phyloP scores from a whole-genome alignment of 2,888 invertebrate species.

The Phengaris arion region DNA sequence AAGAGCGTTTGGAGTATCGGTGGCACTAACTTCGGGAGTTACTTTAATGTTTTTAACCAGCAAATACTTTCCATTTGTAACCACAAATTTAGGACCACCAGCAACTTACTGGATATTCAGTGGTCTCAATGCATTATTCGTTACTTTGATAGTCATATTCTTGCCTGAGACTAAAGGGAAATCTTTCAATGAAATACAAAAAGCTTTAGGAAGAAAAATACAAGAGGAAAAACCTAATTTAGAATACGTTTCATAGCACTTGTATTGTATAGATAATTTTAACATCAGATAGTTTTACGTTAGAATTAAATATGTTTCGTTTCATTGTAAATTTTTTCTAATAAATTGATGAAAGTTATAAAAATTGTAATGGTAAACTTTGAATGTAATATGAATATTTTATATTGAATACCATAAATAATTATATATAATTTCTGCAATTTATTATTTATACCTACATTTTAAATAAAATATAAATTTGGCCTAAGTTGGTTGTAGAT shows the following conservation, averaged over 20 bases:
- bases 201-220: constrained; percentile 31
- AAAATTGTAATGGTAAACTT: no score
- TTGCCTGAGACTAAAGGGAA: constrained; percentile 45
- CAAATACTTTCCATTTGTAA: constrained; percentile 40
- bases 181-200: constrained; percentile 42
- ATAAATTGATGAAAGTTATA: no score
- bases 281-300: neutral
- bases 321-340: no score
- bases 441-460: no score
- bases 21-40: neutral
- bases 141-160: constrained; percentile 36
- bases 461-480: no score
- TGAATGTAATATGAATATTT: no score
- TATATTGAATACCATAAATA: no score
- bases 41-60: constrained; percentile 28
- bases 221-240: neutral
- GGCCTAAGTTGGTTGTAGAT: no score
- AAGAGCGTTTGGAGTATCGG: neutral
- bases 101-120: constrained; percentile 41
- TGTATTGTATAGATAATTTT: neutral
- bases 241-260: neutral
- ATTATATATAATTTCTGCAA: no score
- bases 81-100: constrained; percentile 39
- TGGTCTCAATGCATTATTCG: constrained; percentile 34
- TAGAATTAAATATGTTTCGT: no score